phyloP scores from a whole-genome alignment of 2,888 invertebrate genomes.

The Drosophila lutescens region DNA sequence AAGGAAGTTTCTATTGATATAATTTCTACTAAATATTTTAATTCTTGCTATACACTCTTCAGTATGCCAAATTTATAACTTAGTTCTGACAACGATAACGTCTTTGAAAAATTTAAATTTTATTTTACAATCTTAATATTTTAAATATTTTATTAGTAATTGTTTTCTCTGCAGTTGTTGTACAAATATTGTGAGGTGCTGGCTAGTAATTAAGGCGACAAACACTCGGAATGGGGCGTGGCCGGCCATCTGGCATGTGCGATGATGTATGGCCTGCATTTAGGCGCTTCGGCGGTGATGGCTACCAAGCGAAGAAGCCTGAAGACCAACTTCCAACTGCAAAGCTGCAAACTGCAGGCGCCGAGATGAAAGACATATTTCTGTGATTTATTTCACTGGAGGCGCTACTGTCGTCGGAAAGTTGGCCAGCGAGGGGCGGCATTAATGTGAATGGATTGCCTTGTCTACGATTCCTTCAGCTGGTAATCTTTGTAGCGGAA shows the following conservation, averaged over 20 bases:
- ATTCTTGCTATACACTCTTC: no score
- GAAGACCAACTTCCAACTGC: conserved; percentile 30
- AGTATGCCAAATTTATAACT: no score
- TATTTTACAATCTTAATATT: no score
- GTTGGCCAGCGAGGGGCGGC: conserved; percentile 20
- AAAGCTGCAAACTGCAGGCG: conserved; percentile 52
- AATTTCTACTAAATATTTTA: no score
- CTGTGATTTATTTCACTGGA: conserved; percentile 73
- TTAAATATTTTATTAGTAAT: neutral
- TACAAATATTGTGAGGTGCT: conserved; percentile 59
- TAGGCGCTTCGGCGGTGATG: conserved; percentile 48
- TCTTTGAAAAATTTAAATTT: neutral
- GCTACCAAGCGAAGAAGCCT: conserved; percentile 35
- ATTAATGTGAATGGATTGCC: conserved; percentile 41
- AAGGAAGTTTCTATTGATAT: no score
- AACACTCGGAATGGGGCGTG: conserved; percentile 74
- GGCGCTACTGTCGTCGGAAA: conserved; percentile 62
- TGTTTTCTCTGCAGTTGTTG: conserved; percentile 45
- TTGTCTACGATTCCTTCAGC: conserved; percentile 20
- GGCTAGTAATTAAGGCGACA: conserved; percentile 80
- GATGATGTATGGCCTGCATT: conserved; percentile 66
- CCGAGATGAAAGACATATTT: conserved; percentile 77
- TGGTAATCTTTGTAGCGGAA: neutral
- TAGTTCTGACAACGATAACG: neutral
- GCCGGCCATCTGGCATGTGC: conserved; percentile 54